Conservation (phyloP, 2,797 vertebrate genomes). For the Nyctibius grandis region DNA sequence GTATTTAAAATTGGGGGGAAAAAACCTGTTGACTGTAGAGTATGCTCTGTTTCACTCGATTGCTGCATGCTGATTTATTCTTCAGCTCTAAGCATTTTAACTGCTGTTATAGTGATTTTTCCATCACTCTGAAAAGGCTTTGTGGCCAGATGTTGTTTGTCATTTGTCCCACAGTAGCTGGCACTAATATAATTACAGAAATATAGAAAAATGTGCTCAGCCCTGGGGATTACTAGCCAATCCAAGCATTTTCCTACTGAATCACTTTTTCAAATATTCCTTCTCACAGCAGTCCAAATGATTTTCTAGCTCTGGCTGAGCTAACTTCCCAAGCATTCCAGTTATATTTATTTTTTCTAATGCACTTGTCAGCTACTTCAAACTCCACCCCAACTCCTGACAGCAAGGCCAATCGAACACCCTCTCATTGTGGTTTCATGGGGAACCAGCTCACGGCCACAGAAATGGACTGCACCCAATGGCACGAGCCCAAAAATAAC, state of each 20-base stretch:
- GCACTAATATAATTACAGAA: slow-evolving; percentile 21
- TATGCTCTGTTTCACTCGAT: background rate
- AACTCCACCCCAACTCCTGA: slow-evolving; percentile 42
- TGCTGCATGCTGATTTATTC: background rate
- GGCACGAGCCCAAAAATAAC: slow-evolving; percentile 48
- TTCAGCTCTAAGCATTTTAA: background rate
- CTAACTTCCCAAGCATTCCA: slow-evolving; percentile 51
- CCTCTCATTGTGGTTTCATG: slow-evolving; percentile 27
- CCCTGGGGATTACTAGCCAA: slow-evolving; percentile 4
- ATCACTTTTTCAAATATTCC: slow-evolving; percentile 36
- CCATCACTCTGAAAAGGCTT: background rate
- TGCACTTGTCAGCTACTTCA: slow-evolving; percentile 52
- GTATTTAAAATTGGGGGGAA: background rate
- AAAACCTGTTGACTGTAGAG: background rate
- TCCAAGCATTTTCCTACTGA: slow-evolving; percentile 26
- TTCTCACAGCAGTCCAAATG: background rate
- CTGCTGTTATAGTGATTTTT: slow-evolving; percentile 1
- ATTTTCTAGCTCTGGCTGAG: slow-evolving; percentile 47
- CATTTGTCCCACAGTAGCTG: slow-evolving; percentile 54
- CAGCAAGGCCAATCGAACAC: slow-evolving; percentile 10
- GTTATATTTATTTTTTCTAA: slow-evolving; percentile 63
- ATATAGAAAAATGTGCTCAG: slow-evolving; percentile 1
- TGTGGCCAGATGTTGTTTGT: slow-evolving; percentile 58
- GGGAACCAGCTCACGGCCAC: background rate
- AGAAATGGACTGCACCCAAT: slow-evolving; percentile 60